phyloP scores from a whole-genome alignment of 2,113 vertebrate genomes.

The Eubucco bourcierii region DNA sequence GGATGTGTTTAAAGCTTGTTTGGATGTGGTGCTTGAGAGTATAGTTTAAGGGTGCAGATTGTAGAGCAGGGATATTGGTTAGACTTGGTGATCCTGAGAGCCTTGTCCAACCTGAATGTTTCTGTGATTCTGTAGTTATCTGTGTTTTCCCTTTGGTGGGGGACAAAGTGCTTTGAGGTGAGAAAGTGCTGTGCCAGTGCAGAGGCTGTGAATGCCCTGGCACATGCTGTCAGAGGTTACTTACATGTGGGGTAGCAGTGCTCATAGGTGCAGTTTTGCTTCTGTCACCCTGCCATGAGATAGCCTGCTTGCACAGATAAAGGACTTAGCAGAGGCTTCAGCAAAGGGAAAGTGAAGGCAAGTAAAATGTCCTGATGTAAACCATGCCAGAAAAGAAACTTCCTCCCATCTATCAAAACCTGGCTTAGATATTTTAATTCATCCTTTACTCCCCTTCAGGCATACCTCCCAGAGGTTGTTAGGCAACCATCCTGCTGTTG shows the following conservation, averaged over 20 bases:
- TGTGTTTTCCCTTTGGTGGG: neutral
- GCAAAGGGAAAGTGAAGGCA: slow-evolving; percentile 5
- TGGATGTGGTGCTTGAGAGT: too few species aligned
- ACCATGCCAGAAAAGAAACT: slow-evolving; percentile 23
- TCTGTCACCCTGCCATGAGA: neutral
- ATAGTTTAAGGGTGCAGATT: too few species aligned
- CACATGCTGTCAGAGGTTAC: neutral
- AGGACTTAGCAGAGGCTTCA: neutral
- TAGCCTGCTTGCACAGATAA: neutral
- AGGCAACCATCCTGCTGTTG: slow-evolving; percentile 52
- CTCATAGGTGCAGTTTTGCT: neutral
- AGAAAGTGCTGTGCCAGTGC: neutral
- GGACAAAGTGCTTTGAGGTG: neutral
- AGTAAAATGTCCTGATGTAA: slow-evolving; percentile 11
- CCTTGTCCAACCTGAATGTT: too few species aligned
- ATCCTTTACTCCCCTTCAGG: slow-evolving; percentile 47
- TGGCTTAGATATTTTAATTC: slow-evolving; percentile 60
- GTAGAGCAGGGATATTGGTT: too few species aligned
- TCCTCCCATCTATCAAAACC: slow-evolving; percentile 46
- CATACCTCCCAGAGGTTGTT: slow-evolving; percentile 64
- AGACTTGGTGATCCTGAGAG: too few species aligned
- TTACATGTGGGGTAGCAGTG: neutral
- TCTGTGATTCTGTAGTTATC: neutral
- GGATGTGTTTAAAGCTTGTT: too few species aligned
- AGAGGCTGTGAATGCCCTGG: neutral